phyloP scores from a whole-genome alignment of 1,140 invertebrate species.

The Leucophenga varia region DNA sequence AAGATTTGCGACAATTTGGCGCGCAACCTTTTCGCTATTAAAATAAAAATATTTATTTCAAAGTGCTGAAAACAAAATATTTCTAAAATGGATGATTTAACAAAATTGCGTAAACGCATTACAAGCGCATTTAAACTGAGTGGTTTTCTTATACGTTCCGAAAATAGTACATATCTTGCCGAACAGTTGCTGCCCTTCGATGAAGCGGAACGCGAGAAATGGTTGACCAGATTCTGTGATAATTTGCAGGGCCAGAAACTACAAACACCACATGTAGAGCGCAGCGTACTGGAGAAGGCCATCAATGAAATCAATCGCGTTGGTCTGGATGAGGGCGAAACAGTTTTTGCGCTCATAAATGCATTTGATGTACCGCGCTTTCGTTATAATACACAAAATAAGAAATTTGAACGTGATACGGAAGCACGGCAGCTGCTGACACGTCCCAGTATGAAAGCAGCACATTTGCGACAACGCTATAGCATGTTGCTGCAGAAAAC shows the following conservation, averaged over 20 bases:
- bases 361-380: conserved; percentile 79
- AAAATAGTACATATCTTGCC: conserved; percentile 55
- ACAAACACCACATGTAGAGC: conserved; percentile 68
- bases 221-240: conserved; percentile 60
- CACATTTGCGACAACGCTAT: conserved; percentile 65
- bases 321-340: conserved; percentile 74
- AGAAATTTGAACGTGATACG: conserved; percentile 71
- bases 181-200: conserved; percentile 58
- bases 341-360: conserved; percentile 78
- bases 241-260: conserved; percentile 71
- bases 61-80: too few species aligned
- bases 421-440: conserved; percentile 61
- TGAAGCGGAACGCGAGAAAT: conserved; percentile 56
- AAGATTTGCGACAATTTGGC: too few species aligned
- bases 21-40: too few species aligned
- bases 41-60: too few species aligned
- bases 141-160: conserved; percentile 49
- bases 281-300: conserved; percentile 71
- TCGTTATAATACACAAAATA: conserved; percentile 72
- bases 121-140: conserved; percentile 47
- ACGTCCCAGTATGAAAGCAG: conserved; percentile 70
- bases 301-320: conserved; percentile 70
- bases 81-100: conserved; percentile 38
- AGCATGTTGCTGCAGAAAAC: conserved; percentile 74
- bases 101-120: conserved; percentile 38